These are phyloP conservation scores for Apodemia mormo DNA, from an alignment of 2,888 invertebrate species.

Conservation along the genomic window DNA sequence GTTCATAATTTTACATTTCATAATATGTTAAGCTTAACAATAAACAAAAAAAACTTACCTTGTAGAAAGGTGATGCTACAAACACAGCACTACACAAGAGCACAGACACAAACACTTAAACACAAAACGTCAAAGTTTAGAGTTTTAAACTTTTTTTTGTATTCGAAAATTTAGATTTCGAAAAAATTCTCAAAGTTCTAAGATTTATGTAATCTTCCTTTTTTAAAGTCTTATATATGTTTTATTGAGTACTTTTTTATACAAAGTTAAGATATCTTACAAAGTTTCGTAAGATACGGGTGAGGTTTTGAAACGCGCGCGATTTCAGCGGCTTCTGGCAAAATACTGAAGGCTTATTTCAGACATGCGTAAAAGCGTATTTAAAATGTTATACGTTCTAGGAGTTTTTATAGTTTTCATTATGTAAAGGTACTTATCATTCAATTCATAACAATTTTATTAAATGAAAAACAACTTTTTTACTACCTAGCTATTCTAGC, in stretches of 20 bases:
- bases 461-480: no score
- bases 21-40: no score
- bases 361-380: slow-evolving; percentile 4
- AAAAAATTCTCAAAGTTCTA: not conserved
- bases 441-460: no score
- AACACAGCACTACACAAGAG: not conserved
- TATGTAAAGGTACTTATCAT: no score
- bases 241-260: not conserved
- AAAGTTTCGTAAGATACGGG: not conserved
- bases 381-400: not conserved
- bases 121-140: not conserved
- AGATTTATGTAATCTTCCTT: not conserved
- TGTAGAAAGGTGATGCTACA: not conserved
- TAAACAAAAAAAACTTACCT: slow-evolving; percentile 1
- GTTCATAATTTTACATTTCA: no score
- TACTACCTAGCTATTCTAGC: no score
- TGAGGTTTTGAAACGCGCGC: not conserved
- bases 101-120: slow-evolving; percentile 5
- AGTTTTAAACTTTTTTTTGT: no score
- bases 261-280: not conserved
- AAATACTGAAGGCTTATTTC: slow-evolving; percentile 11
- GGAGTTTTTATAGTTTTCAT: no score
- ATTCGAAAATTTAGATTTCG: no score
- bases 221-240: not conserved
- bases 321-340: not conserved